Percentiles rank a stretch among this genome's conserved stretches.
Conservation (phyloP, 1,140 invertebrate genomes). For the Oscheius sp. region DNA sequence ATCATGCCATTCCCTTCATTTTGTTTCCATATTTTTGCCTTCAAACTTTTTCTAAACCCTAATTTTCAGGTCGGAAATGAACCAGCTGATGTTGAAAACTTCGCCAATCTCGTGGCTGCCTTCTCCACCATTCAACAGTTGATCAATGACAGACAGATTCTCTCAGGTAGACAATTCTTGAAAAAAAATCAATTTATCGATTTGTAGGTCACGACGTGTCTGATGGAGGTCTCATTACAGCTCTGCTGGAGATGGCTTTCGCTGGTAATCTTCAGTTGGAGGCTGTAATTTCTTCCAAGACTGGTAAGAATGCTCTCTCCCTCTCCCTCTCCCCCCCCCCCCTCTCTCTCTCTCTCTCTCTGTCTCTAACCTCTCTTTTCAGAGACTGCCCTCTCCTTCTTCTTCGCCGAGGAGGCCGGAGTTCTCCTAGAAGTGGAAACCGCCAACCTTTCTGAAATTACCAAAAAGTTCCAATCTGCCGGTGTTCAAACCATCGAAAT, state of each 20-base stretch:
- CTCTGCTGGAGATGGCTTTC: slow-evolving; percentile 90
- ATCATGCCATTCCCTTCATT: no score
- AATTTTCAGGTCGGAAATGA: slow-evolving; percentile 72
- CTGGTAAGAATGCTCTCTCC: background rate
- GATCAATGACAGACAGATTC: slow-evolving; percentile 73
- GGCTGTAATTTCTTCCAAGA: slow-evolving; percentile 64
- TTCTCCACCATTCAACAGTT: slow-evolving; percentile 81
- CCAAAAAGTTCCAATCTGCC: slow-evolving; percentile 67
- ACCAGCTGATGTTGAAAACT: slow-evolving; percentile 76
- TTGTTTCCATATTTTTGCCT: background rate
- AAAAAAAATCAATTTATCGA: background rate
- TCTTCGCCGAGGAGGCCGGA: slow-evolving; percentile 88
- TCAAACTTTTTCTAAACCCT: background rate
- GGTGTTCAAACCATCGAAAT: slow-evolving; percentile 68
- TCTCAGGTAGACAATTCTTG: slow-evolving; percentile 66
- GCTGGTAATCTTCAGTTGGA: slow-evolving; percentile 79
- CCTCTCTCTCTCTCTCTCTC: background rate
- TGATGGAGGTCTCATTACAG: slow-evolving; percentile 87
- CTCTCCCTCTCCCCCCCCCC: background rate
- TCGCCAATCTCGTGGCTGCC: slow-evolving; percentile 70
- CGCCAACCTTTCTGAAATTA: slow-evolving; percentile 67
- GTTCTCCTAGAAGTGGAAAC: slow-evolving; percentile 79
- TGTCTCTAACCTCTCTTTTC: background rate
- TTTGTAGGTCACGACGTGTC: slow-evolving; percentile 83
- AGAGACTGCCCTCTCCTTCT: background rate